phyloP scores from a whole-genome alignment of 2,888 invertebrate species.

The Drosophila paucipuncta region DNA sequence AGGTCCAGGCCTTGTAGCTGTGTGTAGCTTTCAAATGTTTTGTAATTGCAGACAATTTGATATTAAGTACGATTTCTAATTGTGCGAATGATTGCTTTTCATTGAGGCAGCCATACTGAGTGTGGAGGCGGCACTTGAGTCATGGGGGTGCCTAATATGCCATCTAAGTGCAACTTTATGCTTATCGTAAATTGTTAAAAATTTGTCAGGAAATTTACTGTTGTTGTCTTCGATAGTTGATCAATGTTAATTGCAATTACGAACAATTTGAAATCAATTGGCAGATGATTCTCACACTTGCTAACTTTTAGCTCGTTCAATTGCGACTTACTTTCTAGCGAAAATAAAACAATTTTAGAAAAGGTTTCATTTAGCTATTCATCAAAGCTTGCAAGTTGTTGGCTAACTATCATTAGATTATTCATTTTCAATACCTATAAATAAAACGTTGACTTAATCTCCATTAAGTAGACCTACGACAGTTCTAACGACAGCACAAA shows the following conservation, averaged over 20 bases:
- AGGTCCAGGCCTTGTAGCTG: constrained; percentile 17
- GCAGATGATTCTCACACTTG: background rate
- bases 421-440: background rate
- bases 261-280: constrained; percentile 9
- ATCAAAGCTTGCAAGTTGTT: background rate
- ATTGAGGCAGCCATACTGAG: constrained; percentile 23
- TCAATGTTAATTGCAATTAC: constrained; percentile 8
- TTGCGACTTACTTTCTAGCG: background rate
- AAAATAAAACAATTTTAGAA: background rate
- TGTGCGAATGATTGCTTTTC: constrained; percentile 77
- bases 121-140: constrained; percentile 15
- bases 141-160: constrained; percentile 16
- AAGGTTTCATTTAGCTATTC: background rate
- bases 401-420: background rate
- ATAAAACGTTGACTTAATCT: constrained; percentile 1
- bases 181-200: constrained; percentile 7
- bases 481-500: background rate
- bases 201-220: constrained; percentile 34
- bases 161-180: constrained; percentile 15
- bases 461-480: background rate
- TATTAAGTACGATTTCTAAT: constrained; percentile 78
- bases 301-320: background rate
- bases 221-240: constrained; percentile 17
- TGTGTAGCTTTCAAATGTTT: constrained; percentile 64
- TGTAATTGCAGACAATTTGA: constrained; percentile 78